A percentile compares a stretch with the other conserved stretches of the same genome.
These are phyloP conservation scores for Edolisoma coerulescens DNA, from an alignment of 2,113 vertebrate genomes.

Conservation along the genomic window DNA sequence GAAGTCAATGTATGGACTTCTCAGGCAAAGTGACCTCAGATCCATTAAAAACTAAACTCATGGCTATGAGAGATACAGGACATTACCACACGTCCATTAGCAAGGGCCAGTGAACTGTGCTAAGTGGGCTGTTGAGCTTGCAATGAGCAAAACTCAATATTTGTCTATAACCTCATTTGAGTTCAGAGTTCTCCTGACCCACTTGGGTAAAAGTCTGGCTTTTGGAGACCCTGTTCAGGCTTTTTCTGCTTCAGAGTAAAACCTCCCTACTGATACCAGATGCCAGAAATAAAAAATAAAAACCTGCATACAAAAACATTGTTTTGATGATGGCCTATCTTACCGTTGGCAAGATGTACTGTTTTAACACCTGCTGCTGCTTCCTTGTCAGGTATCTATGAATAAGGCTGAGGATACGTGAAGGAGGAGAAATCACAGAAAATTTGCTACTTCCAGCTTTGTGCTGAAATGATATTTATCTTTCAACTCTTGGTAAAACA, in stretches of 20 bases:
- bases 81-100: neutral
- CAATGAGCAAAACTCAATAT: neutral
- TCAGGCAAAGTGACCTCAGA: neutral
- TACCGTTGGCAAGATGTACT: neutral
- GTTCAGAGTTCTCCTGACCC: neutral
- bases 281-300: neutral
- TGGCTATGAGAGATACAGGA: neutral
- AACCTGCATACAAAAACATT: neutral
- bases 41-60: neutral
- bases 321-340: neutral
- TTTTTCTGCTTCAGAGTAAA: neutral
- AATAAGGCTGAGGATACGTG: neutral
- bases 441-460: neutral
- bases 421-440: neutral
- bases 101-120: neutral
- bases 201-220: neutral
- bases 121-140: neutral
- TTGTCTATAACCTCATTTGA: neutral
- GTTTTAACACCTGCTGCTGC: neutral
- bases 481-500: neutral
- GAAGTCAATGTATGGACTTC: neutral
- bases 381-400: neutral
- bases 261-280: neutral
- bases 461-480: neutral
- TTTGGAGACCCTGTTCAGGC: neutral